Evolutionary conservation across 1,140 invertebrate genomes (phyloP).

Genomic region (Cepaea nemoralis): DNA sequence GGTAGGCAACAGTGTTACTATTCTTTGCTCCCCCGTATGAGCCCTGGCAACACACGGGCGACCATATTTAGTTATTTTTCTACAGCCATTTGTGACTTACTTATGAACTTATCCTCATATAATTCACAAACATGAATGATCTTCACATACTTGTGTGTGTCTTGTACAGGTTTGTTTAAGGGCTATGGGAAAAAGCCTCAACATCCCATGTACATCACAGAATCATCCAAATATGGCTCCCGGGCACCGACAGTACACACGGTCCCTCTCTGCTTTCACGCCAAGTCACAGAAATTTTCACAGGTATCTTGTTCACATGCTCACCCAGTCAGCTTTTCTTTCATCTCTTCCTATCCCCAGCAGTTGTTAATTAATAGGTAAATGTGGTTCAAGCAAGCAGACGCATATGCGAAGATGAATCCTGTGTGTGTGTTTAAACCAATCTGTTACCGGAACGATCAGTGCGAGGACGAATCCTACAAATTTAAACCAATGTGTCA

Average conservation of each 20-base stretch:
- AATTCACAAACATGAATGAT: not conserved
- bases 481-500: too few species aligned
- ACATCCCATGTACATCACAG: conserved; percentile 70
- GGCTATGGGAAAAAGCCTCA: conserved; percentile 63
- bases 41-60: too few species aligned
- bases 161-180: conserved; percentile 59
- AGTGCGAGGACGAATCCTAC: too few species aligned
- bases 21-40: too few species aligned
- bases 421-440: too few species aligned
- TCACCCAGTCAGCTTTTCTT: too few species aligned
- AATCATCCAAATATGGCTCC: conserved; percentile 57
- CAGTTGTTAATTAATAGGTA: too few species aligned
- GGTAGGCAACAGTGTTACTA: too few species aligned
- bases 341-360: not conserved
- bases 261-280: conserved; percentile 66
- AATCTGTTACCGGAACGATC: too few species aligned
- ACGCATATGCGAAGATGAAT: not conserved
- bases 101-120: too few species aligned
- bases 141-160: not conserved
- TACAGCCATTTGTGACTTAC: too few species aligned
- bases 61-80: too few species aligned
- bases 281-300: conserved; percentile 68
- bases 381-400: not conserved
- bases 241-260: conserved; percentile 67
- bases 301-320: conserved; percentile 60